Percentiles rank a stretch among this genome's conserved stretches.
These are phyloP conservation scores for Mechanitis messenoides DNA, from an alignment of 2,888 invertebrate species.

Conservation along the genomic window DNA sequence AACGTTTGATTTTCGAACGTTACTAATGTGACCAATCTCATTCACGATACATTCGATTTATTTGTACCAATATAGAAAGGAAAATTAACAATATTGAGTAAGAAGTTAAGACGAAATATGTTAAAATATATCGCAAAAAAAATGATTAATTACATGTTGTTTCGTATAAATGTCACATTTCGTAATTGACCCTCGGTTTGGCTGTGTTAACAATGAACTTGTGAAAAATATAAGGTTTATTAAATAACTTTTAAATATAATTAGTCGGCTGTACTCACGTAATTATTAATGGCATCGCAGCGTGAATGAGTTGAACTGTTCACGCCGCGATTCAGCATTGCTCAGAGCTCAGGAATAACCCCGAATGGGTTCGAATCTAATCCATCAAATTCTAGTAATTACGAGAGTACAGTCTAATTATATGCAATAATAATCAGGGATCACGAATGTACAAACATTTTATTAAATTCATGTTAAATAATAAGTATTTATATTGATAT, in stretches of 20 bases:
- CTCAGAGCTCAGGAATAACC: no score
- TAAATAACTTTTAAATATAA: no score
- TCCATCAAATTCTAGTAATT: no score
- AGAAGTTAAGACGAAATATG: neutral
- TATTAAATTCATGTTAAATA: no score
- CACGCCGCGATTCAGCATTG: no score
- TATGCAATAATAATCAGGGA: no score
- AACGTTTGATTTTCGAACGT: constrained; percentile 33
- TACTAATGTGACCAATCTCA: constrained; percentile 10
- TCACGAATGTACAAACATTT: neutral
- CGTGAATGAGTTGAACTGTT: no score
- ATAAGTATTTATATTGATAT: no score
- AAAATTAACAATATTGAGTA: neutral
- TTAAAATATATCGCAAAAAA: constrained; percentile 2
- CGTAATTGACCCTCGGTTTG: neutral
- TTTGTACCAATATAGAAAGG: neutral
- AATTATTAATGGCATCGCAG: no score
- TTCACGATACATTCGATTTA: neutral
- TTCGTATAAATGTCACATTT: neutral
- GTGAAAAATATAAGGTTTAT: neutral
- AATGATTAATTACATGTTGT: neutral
- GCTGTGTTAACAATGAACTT: neutral
- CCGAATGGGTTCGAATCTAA: no score
- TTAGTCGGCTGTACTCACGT: no score
- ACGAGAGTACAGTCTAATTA: no score